Evolutionary conservation across 2,113 vertebrate genomes (phyloP).

Genomic region (Mellivora capensis): DNA sequence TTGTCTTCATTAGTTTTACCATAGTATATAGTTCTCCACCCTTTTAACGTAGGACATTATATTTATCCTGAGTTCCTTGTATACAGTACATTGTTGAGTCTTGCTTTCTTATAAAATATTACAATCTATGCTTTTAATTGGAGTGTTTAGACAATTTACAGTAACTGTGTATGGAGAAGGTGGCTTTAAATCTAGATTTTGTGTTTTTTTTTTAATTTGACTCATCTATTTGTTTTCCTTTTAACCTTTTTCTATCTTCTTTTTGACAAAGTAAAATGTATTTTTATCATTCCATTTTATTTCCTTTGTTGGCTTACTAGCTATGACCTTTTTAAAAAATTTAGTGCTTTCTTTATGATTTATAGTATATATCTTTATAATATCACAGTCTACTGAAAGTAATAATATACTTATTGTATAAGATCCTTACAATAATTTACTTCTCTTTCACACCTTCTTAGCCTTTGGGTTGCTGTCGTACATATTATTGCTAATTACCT

Average conservation of each 20-base stretch:
- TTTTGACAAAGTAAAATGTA: not conserved
- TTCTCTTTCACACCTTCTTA: not conserved
- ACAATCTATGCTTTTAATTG: not conserved
- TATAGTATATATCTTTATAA: not conserved
- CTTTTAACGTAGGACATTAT: not conserved
- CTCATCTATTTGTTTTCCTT: not conserved
- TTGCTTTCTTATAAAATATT: not conserved
- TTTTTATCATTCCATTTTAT: not conserved
- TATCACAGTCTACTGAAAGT: not conserved
- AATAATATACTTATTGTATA: not conserved
- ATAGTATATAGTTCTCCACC: not conserved
- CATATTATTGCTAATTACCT: not conserved
- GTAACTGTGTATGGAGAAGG: not conserved
- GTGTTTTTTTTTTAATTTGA: not conserved
- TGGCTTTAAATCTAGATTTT: not conserved
- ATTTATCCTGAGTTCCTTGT: not conserved
- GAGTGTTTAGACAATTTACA: not conserved
- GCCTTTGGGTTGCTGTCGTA: not conserved
- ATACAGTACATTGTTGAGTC: not conserved
- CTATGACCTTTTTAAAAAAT: not conserved
- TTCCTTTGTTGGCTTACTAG: not conserved
- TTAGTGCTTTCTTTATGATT: not conserved
- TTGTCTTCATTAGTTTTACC: not conserved
- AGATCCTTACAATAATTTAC: not conserved
- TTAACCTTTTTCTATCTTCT: not conserved